These are phyloP conservation scores for Geotrupes spiniger DNA, from an alignment of 2,888 invertebrate genomes.

Conservation along the genomic window DNA sequence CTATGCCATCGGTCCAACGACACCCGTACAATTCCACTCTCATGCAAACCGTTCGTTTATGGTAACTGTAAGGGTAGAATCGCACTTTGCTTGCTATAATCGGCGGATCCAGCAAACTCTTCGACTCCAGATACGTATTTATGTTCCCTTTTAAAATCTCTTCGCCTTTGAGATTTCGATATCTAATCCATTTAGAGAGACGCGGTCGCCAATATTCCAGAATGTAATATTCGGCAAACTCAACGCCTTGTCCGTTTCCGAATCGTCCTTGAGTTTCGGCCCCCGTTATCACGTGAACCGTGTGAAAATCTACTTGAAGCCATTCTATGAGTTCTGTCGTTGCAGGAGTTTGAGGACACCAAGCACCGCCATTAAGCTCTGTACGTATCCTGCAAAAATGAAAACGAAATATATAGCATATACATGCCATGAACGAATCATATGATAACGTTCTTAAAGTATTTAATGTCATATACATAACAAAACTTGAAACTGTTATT, in stretches of 20 bases:
- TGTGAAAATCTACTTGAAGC: slow-evolving; percentile 77
- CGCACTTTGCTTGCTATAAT: slow-evolving; percentile 83
- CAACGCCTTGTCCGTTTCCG: slow-evolving; percentile 87
- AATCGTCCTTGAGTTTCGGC: slow-evolving; percentile 85
- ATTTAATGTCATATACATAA: too few species aligned
- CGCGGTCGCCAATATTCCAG: slow-evolving; percentile 82
- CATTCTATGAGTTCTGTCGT: slow-evolving; percentile 75
- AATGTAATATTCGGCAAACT: slow-evolving; percentile 80
- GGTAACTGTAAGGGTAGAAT: slow-evolving; percentile 80
- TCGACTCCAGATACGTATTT: slow-evolving; percentile 81
- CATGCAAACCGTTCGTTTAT: slow-evolving; percentile 86
- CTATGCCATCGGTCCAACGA: slow-evolving; percentile 77
- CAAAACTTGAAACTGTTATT: too few species aligned
- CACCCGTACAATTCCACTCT: slow-evolving; percentile 89
- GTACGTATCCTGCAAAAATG: slow-evolving; percentile 67
- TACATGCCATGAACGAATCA: too few species aligned
- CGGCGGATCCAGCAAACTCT: slow-evolving; percentile 74
- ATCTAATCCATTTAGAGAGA: slow-evolving; percentile 79
- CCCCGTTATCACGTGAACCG: slow-evolving; percentile 77
- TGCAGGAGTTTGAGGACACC: slow-evolving; percentile 85
- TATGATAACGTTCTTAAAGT: too few species aligned
- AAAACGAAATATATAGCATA: slow-evolving; percentile 25
- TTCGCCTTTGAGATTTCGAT: slow-evolving; percentile 64
- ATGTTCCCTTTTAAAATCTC: slow-evolving; percentile 81
- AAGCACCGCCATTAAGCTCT: slow-evolving; percentile 84